Percentiles rank a stretch among this genome's conserved stretches.
These are phyloP conservation scores for Heliconius melpomene DNA, from an alignment of 1,140 invertebrate genomes.

Conservation along the genomic window DNA sequence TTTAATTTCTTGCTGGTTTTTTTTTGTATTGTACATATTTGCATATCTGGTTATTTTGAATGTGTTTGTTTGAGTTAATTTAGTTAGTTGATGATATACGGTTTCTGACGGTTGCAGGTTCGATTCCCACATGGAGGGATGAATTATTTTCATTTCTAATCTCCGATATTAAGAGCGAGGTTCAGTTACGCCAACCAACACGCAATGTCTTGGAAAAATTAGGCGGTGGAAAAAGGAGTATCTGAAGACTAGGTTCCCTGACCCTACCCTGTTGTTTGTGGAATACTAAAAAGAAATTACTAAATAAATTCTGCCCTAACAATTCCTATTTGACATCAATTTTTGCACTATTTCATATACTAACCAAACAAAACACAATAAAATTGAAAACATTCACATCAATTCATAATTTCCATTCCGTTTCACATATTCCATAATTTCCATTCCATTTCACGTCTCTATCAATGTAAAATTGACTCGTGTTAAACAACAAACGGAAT, in stretches of 20 bases:
- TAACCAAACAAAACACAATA: neutral
- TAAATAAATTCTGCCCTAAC: neutral
- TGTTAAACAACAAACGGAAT: slow-evolving; percentile 14
- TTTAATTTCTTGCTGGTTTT: slow-evolving; percentile 3
- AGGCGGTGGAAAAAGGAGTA: too few relatives aligned
- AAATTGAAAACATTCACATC: neutral
- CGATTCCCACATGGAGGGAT: too few relatives aligned
- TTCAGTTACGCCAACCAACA: too few relatives aligned
- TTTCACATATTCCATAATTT: neutral
- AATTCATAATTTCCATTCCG: neutral
- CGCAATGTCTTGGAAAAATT: too few relatives aligned
- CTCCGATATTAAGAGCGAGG: too few relatives aligned
- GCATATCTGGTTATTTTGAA: neutral
- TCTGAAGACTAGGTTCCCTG: too few relatives aligned
- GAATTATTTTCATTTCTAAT: too few relatives aligned
- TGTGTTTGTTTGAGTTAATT: neutral
- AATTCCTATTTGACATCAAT: neutral
- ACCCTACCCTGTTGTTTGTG: too few relatives aligned
- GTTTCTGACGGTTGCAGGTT: too few relatives aligned
- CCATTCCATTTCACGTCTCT: neutral
- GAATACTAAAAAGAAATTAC: neutral
- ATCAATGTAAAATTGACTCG: slow-evolving; percentile 11
- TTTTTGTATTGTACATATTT: neutral
- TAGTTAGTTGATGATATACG: neutral
- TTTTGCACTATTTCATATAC: neutral